Evolutionary conservation across 2,113 vertebrate species (phyloP).

Genomic region (Macrotus californicus): DNA sequence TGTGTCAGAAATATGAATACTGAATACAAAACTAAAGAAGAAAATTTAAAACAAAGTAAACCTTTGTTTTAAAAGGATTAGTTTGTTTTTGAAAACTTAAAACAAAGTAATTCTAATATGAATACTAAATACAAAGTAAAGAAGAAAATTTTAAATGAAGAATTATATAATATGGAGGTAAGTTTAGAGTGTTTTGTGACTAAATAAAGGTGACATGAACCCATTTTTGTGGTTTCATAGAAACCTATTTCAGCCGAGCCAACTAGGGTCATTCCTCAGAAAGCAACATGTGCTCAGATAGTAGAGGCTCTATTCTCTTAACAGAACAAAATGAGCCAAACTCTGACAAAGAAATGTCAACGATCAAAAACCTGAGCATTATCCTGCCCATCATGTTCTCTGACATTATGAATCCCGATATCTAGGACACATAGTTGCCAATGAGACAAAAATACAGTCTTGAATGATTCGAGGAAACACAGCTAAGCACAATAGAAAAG

Average conservation of each 20-base stretch:
- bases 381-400: slow-evolving; percentile 31
- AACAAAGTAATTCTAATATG: neutral
- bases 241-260: neutral
- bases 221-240: neutral
- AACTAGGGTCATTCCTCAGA: neutral
- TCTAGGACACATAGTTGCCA: slow-evolving; percentile 32
- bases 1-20: neutral
- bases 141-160: neutral
- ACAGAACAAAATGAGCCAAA: neutral
- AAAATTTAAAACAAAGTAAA: neutral
- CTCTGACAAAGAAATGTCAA: slow-evolving; percentile 36
- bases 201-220: neutral
- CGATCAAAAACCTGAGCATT: slow-evolving; percentile 27
- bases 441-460: slow-evolving; percentile 50
- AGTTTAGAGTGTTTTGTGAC: neutral
- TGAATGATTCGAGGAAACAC: slow-evolving; percentile 29
- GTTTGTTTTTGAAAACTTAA: too few relatives aligned
- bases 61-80: too few relatives aligned
- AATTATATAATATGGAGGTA: neutral
- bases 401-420: slow-evolving; percentile 47
- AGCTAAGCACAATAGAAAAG: slow-evolving; percentile 1
- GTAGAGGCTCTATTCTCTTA: neutral
- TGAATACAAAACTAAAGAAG: neutral
- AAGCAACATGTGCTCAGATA: neutral
- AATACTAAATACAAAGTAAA: neutral